Percentiles rank a stretch among this genome's conserved stretches.
Evolutionary conservation across 2,797 vertebrate genomes (phyloP).

Genomic region (Eremophila alpestris): DNA sequence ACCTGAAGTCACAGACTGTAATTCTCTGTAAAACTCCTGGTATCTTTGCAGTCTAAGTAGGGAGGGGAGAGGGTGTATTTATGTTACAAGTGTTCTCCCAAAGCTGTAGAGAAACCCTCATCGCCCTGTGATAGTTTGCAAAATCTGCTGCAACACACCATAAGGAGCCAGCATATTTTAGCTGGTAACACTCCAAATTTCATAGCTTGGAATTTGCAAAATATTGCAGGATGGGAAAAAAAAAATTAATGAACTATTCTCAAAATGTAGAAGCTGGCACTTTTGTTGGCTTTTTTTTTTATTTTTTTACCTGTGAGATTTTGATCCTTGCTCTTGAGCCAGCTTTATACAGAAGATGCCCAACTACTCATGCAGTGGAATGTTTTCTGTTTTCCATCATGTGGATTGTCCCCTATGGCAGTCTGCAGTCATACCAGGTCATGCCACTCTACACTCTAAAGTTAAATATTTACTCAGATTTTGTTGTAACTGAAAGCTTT

Average conservation of each 20-base stretch:
- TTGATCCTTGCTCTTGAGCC: not conserved
- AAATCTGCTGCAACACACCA: conserved; percentile 34
- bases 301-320: not conserved
- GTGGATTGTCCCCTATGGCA: not conserved
- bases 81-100: not conserved
- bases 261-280: not conserved
- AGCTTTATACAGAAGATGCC: not conserved
- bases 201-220: conserved; percentile 43
- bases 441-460: not conserved
- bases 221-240: conserved; percentile 6
- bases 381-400: not conserved
- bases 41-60: not conserved
- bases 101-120: not conserved
- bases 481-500: not conserved
- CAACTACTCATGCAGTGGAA: not conserved
- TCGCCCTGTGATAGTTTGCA: not conserved
- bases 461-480: not conserved
- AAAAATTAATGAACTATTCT: not conserved
- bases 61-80: not conserved
- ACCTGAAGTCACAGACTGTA: not conserved
- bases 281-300: not conserved
- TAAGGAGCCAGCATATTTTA: conserved; percentile 62
- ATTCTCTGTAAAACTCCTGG: not conserved
- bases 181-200: conserved; percentile 50
- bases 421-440: not conserved